These are phyloP conservation scores for Hyposoter didymator DNA, from an alignment of 2,888 invertebrate genomes.

Conservation along the genomic window DNA sequence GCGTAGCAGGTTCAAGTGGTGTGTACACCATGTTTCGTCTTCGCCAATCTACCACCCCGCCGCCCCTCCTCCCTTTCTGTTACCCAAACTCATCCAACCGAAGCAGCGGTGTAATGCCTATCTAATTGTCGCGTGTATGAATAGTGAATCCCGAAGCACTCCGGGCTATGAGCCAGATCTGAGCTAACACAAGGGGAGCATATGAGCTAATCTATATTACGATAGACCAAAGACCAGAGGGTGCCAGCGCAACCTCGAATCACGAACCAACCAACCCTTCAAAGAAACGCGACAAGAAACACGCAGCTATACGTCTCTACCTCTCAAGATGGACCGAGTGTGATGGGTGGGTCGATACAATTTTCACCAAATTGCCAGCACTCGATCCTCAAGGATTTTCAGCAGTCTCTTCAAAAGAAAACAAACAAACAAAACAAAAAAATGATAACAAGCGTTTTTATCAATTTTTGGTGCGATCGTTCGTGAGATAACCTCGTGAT, in stretches of 20 bases:
- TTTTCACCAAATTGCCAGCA: conserved; percentile 46
- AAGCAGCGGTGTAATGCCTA: conserved; percentile 82
- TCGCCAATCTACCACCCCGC: conserved; percentile 1
- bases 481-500: not conserved
- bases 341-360: conserved; percentile 24
- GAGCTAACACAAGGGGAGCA: conserved; percentile 82
- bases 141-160: conserved; percentile 84
- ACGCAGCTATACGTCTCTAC: not conserved
- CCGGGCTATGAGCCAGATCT: conserved; percentile 83
- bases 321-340: not conserved
- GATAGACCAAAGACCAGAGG: conserved; percentile 77
- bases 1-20: conserved; percentile 34
- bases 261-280: not conserved
- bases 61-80: not conserved
- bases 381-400: conserved; percentile 18
- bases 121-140: conserved; percentile 85
- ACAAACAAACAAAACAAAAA: no score
- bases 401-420: not conserved
- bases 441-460: no score
- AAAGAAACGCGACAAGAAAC: conserved; percentile 13
- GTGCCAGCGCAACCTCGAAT: not conserved
- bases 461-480: not conserved
- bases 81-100: conserved; percentile 12
- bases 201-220: conserved; percentile 84
- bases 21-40: conserved; percentile 14